A percentile compares a stretch with the other conserved stretches of the same genome.
Conservation (phyloP, 1,140 invertebrate genomes). For the Acromyrmex charruanus region DNA sequence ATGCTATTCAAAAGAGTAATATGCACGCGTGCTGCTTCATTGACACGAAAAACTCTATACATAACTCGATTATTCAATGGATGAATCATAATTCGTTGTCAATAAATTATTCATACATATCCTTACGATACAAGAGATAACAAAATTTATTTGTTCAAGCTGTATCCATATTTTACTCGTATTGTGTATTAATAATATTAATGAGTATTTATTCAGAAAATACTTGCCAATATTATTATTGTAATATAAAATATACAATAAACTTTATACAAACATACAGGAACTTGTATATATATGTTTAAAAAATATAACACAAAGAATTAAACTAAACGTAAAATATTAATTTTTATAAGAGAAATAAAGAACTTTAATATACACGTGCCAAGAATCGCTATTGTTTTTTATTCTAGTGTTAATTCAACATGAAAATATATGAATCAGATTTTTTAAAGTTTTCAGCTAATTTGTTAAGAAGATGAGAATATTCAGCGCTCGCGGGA, state of each 20-base stretch:
- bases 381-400: neutral
- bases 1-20: slow-evolving; percentile 10
- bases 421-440: slow-evolving; percentile 13
- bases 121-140: neutral
- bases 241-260: neutral
- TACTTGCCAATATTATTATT: neutral
- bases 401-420: neutral
- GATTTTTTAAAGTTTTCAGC: neutral
- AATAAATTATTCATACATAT: slow-evolving; percentile 10
- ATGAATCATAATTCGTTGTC: neutral
- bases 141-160: slow-evolving; percentile 40
- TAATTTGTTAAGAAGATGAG: neutral
- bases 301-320: neutral
- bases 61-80: slow-evolving; percentile 8
- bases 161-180: neutral
- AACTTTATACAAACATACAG: neutral
- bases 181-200: no score
- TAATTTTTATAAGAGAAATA: slow-evolving; percentile 23
- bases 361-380: slow-evolving; percentile 2
- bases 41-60: slow-evolving; percentile 28
- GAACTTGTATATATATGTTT: neutral
- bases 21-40: slow-evolving; percentile 16
- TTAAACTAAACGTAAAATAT: slow-evolving; percentile 26
- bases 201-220: no score
- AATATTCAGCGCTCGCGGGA: neutral